A percentile compares a stretch with the other conserved stretches of the same genome.
Conservation (phyloP, 2,113 vertebrate species). For the Chloropsis hardwickii region DNA sequence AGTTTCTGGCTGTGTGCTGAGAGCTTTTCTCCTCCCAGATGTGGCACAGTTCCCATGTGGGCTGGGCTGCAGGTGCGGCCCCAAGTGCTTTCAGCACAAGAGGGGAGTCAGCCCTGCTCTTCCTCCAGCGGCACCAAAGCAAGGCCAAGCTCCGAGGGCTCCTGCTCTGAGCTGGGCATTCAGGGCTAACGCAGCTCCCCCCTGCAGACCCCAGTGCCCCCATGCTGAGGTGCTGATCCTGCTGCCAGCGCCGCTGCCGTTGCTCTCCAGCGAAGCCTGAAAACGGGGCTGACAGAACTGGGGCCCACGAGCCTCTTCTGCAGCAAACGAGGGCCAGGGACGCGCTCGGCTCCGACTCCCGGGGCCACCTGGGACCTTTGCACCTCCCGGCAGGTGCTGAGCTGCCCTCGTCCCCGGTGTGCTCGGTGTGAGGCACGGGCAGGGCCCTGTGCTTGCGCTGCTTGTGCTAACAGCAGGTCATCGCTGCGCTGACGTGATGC, state of each 20-base stretch:
- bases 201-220: neutral
- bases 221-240: fast-evolving
- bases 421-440: fast-evolving
- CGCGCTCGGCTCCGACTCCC: neutral
- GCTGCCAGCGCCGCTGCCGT: neutral
- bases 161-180: neutral
- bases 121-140: neutral
- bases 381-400: neutral
- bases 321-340: neutral
- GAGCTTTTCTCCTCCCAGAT: neutral
- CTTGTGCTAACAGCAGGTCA: neutral
- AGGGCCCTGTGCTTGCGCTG: neutral
- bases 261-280: neutral
- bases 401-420: neutral
- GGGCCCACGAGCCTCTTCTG: neutral
- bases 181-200: neutral
- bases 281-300: neutral
- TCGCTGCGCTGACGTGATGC: neutral
- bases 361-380: neutral
- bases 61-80: neutral
- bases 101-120: neutral
- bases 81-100: neutral
- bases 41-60: neutral
- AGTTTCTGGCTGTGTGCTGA: neutral
- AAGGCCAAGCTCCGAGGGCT: neutral